These are phyloP conservation scores for Quadroppia sp. DNA, from an alignment of 2,888 invertebrate genomes.

Conservation along the genomic window DNA sequence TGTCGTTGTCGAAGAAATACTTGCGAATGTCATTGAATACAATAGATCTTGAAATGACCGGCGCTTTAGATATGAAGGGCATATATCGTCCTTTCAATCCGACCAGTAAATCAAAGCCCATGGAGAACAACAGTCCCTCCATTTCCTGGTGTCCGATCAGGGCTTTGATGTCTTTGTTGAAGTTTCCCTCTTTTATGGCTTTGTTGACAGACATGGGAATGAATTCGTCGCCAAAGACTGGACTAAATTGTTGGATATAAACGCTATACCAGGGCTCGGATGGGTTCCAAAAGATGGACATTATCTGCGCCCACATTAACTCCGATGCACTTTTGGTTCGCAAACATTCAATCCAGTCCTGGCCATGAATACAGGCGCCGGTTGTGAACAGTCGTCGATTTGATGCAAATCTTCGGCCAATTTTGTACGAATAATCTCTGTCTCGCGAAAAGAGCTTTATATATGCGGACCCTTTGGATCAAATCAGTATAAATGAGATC, in stretches of 20 bases:
- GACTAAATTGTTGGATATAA: background rate
- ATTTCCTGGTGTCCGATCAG: slow-evolving; percentile 10
- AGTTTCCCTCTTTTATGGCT: background rate
- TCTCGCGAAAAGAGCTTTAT: background rate
- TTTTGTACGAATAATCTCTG: background rate
- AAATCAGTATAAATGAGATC: background rate
- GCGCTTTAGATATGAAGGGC: background rate
- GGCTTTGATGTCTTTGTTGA: background rate
- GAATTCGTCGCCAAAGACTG: slow-evolving; percentile 13
- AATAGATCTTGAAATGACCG: background rate
- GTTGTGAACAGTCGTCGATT: background rate
- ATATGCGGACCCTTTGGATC: slow-evolving; percentile 4
- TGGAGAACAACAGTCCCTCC: background rate
- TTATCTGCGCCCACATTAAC: background rate
- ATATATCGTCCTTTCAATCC: background rate
- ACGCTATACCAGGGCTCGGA: background rate
- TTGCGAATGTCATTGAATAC: slow-evolving; percentile 4
- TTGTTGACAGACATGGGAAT: background rate
- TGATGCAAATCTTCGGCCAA: slow-evolving; percentile 5
- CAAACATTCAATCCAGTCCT: slow-evolving; percentile 4
- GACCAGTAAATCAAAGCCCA: background rate
- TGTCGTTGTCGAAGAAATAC: slow-evolving; percentile 5
- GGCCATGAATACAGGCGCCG: background rate
- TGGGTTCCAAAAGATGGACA: background rate
- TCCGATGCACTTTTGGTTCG: background rate